phyloP scores from a whole-genome alignment of 1,140 invertebrate species.

The Charaxes varanes region DNA sequence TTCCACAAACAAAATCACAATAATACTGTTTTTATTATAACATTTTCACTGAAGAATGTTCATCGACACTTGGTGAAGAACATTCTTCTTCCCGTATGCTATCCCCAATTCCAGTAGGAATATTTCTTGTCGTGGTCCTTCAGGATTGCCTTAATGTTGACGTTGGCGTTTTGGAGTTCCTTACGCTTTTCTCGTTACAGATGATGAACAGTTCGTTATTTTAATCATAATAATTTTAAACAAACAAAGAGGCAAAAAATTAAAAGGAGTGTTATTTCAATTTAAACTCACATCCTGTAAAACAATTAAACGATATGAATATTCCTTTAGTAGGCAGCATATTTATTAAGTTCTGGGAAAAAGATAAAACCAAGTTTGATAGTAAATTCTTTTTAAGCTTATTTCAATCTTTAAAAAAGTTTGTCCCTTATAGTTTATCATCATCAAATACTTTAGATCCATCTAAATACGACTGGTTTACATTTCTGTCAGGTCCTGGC shows the following conservation, averaged over 20 bases:
- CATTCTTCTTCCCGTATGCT: slow-evolving; percentile 74
- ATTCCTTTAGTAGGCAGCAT: no score
- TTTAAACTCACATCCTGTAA: no score
- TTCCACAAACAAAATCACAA: no score
- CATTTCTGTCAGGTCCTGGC: slow-evolving; percentile 12
- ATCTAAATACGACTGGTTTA: slow-evolving; percentile 25
- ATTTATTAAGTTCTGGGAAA: slow-evolving; percentile 41
- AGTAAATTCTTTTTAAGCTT: slow-evolving; percentile 31
- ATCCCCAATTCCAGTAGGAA: slow-evolving; percentile 72
- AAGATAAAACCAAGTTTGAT: slow-evolving; percentile 35
- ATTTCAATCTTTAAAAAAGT: slow-evolving; percentile 20
- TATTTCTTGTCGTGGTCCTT: slow-evolving; percentile 62
- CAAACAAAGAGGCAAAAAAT: no score
- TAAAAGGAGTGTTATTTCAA: no score
- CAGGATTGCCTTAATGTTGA: slow-evolving; percentile 53
- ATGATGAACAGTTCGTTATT: slow-evolving; percentile 75
- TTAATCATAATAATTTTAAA: no score
- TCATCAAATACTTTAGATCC: background rate
- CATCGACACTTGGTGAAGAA: slow-evolving; percentile 65
- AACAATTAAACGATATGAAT: no score
- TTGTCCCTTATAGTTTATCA: slow-evolving; percentile 16
- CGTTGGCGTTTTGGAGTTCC: slow-evolving; percentile 51
- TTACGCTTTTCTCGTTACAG: slow-evolving; percentile 73
- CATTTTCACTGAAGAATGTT: slow-evolving; percentile 51
- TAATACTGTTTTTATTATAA: slow-evolving; percentile 8